A percentile compares a stretch with the other conserved stretches of the same genome.
Conservation (phyloP, 1,140 invertebrate species). For the Nomia melanderi region DNA sequence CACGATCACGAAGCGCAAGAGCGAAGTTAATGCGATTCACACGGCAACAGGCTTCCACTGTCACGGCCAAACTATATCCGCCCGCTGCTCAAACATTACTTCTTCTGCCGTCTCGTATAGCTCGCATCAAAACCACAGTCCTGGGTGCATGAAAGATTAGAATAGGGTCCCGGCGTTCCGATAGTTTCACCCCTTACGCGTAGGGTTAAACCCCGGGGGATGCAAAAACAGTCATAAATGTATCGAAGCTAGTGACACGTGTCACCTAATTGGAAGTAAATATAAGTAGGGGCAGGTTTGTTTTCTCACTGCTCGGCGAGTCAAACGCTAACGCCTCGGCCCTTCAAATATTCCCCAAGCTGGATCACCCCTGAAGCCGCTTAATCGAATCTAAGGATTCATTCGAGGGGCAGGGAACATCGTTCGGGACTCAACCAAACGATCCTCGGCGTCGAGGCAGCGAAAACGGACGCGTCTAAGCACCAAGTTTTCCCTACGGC, state of each 20-base stretch:
- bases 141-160: slow-evolving; percentile 71
- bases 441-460: background rate
- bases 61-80: too few relatives aligned
- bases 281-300: background rate
- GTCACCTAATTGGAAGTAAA: slow-evolving; percentile 66
- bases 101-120: slow-evolving; percentile 39
- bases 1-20: too few relatives aligned
- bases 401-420: too few relatives aligned
- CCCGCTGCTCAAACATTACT: background rate
- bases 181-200: slow-evolving; percentile 51
- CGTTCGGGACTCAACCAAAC: background rate
- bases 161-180: slow-evolving; percentile 57
- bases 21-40: too few relatives aligned
- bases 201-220: slow-evolving; percentile 55
- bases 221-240: slow-evolving; percentile 69
- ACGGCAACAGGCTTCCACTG: background rate
- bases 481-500: background rate
- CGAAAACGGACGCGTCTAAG: background rate
- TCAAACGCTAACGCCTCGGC: background rate
- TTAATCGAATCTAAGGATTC: background rate
- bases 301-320: background rate
- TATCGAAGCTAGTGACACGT: slow-evolving; percentile 65
- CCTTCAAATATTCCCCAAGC: slow-evolving; percentile 3
- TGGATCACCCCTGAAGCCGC: background rate
- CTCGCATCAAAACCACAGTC: slow-evolving; percentile 62